Evolutionary conservation across 2,888 invertebrate genomes (phyloP), one percentile per base, ranked within the genome.

Genomic region (Mesorhabditis sp.): DNA sequence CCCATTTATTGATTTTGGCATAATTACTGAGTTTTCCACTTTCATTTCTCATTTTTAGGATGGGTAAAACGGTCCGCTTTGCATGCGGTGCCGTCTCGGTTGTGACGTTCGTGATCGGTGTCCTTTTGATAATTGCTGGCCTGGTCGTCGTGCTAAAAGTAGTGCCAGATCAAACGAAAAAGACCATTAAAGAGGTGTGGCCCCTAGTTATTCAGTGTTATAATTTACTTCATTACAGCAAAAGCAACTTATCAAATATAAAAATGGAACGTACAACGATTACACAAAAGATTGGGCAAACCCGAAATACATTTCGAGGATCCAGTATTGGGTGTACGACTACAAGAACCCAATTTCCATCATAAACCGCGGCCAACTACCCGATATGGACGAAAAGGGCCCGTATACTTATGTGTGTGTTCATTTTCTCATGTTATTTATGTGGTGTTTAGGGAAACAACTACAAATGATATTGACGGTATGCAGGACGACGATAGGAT

Each of bases 321-420:
- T 77, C 73, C 73, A 77, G 58, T 77, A 74, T 67, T 76, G 75
- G 76, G 68, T 79, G 2, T 80, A 68, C 67, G 73, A 80, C 69
- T 81, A 81, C 67, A 79, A 76, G 42, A 81, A 81, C 64, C 71
- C 75, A 4, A 76, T 75, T 64, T 78, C 77, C 43, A 75, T 81
- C 28, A 72, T 80, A 74, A 79, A 81, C 65, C 43, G 80, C 61
- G 81, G 77, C 4, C 64, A 76, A 0, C 75, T 75, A 41, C 81
- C 81, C 5, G 81, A 80, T 71, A 72, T 76, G n/a, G 68, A 73
- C 15, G 79, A 80, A 66, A 77, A 72, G 43, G 81, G 81, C 58
- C 81, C 81, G 44, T 81, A 81, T 69, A 70, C 70, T 61, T 81
- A 80, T 72, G 75, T 70, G 81, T 81, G 62, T 74, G 76, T 58